Evolutionary conservation across 2,113 vertebrate species (phyloP), one percentile per base, ranked within the genome.

Genomic region (Elachura formosa): DNA sequence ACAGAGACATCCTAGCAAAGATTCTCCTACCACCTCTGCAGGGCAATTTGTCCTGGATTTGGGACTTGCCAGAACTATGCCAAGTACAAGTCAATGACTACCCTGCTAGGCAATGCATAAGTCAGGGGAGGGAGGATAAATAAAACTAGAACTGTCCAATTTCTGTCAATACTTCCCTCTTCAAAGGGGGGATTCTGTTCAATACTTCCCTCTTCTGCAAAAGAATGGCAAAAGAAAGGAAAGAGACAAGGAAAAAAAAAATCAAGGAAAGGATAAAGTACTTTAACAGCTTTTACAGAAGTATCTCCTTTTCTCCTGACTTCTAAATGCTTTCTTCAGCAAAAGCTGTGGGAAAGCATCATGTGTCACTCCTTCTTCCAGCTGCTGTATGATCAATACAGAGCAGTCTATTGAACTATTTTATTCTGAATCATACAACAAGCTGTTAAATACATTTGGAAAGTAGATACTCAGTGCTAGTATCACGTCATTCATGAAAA

Each of bases 391-490:
- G 68, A 94, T 79, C 78, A 85, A 90, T 85, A 77, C 14, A 76
- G 55, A 9, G 26, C 48, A 79, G 71, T 59, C 71, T 72, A 87
- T 5, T 84, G 54, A 95, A 79, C 73, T 81, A 64, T 25, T 94
- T 88, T 76, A 88, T 82, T 72, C 94, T 33, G 11, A 96, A 86
- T 74, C 56, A 67, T 33, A 26, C 85, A 96, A 62, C 62, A 91
- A 93, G 68, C 76, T 77, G 56, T 89, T 93, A 94, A 93, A 95
- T 67, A 80, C 72, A 84, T 78, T 71, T 54, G 63, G 38, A 74
- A 88, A 88, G n/a, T 33, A 85, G 25, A 46, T 59, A 58, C 77
- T 61, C 40, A 45, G 38, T 77, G 91, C 51, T 72, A 94, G 36
- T 25, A 81, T 69, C 63, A 41, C 5, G 0, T 76, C 59, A 62